Evolutionary conservation across 2,888 invertebrate genomes (phyloP), one percentile per base, ranked within the genome.

Genomic region (Andrena fulva): DNA sequence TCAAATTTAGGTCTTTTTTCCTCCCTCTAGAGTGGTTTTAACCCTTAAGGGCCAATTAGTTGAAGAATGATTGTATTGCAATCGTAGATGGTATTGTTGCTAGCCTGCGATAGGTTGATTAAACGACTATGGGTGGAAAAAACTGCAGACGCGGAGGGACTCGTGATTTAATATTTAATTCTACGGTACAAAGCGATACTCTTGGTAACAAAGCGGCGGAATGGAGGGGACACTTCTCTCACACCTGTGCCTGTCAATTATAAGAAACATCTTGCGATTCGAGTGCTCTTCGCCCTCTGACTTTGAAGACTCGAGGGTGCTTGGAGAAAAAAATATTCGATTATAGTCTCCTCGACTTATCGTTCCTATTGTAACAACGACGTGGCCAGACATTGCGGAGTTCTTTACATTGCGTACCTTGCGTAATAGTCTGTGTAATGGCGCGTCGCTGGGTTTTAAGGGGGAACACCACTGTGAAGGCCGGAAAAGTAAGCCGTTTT

Each of bases 301-400:
- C 80, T 63, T 72, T 79, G 80, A 72, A 56, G 66, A 48, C 33
- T 62, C 35, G 24, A 80, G 63, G 20, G 35, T 48, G 24, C 67
- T 80, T 48, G 27, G 27, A 77, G 42, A 67, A 42, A 29, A 8
- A 80, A 73, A 80, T 80, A 80, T 80, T 80, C 80, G 67, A 80
- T 73, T 59, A 35, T 50, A 42, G 50, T 70, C 59, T 59, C 62
- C 59, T 42, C 69, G 59, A 66, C 59, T 42, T 59, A 50, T 50
- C 29, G 54, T 80, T 56, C 8, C 48, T 60, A 20, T 42, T 42
- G 29, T 20, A 50, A 31, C 48, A 24, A 42, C 59, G 70, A 70
- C 35, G 42, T 29, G 29, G 56, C 10, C 56, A n/a, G 33, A 27
- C 24, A 52, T 42, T 63, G 50, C 56, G 24, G 52, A 50, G 24